These are phyloP conservation scores for Latrodectus geometricus DNA, from an alignment of 1,140 invertebrate genomes.

Conservation along the genomic window DNA sequence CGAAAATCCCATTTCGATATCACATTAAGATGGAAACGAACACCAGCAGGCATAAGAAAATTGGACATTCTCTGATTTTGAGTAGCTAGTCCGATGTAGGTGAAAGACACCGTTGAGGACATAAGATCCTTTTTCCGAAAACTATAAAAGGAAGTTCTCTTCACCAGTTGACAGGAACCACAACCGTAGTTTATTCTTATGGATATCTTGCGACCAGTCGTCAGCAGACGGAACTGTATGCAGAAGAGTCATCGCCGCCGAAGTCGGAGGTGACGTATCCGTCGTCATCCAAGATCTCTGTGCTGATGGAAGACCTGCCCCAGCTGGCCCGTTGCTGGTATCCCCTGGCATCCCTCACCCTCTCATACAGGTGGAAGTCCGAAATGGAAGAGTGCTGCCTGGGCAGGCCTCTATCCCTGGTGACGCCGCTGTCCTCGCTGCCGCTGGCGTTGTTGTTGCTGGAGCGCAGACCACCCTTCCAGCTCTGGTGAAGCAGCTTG, in stretches of 20 bases:
- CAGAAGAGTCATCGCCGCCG: conserved; percentile 45
- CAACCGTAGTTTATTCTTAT: no score
- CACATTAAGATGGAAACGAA: no score
- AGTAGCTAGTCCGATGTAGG: no score
- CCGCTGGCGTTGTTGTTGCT: background rate
- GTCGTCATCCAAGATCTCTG: conserved; percentile 57
- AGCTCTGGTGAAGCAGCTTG: conserved; percentile 47
- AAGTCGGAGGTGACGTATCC: conserved; percentile 60
- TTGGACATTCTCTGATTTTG: no score
- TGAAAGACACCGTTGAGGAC: no score
- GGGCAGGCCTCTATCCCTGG: background rate
- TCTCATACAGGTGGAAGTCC: conserved; percentile 56
- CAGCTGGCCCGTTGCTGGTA: conserved; percentile 21
- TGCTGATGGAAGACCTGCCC: conserved; percentile 49
- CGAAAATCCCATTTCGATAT: no score
- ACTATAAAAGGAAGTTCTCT: no score
- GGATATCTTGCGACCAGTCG: no score
- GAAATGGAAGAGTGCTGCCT: conserved; percentile 21
- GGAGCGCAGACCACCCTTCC: conserved; percentile 20
- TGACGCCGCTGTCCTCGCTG: conserved; percentile 40
- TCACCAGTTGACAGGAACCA: background rate
- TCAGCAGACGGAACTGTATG: conserved; percentile 57
- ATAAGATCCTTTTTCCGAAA: no score
- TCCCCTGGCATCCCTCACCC: conserved; percentile 11
- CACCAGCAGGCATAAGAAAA: no score